A percentile compares a stretch with the other conserved stretches of the same genome.
Conservation (phyloP, 1,140 invertebrate species). For the Muscidifurax raptorellus region DNA sequence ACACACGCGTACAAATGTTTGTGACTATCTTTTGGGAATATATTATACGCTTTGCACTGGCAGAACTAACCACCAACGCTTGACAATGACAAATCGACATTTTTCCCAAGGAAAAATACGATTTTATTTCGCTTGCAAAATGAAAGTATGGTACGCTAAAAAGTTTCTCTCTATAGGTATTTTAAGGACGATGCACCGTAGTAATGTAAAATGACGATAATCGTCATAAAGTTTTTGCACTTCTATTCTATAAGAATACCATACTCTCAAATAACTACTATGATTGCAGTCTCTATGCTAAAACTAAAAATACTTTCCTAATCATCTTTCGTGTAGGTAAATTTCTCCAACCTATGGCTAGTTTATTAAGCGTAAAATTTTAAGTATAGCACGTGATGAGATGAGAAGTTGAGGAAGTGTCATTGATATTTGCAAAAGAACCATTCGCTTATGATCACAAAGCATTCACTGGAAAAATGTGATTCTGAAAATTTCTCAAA, state of each 20-base stretch:
- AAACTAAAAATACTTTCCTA: not conserved
- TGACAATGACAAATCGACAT: slow-evolving; percentile 28
- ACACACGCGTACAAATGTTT: not conserved
- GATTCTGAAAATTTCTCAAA: not conserved
- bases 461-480: not conserved
- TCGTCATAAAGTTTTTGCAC: not conserved
- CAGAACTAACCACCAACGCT: slow-evolving; percentile 31
- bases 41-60: slow-evolving; percentile 27
- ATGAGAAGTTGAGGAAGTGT: not conserved
- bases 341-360: not conserved
- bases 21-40: not conserved
- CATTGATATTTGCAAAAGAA: not conserved
- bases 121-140: slow-evolving; percentile 28
- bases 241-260: not conserved
- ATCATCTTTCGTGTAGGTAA: not conserved
- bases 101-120: slow-evolving; percentile 22
- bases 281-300: not conserved
- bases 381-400: not conserved
- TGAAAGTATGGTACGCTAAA: not conserved
- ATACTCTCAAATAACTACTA: slow-evolving; percentile 18
- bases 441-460: not conserved
- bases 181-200: not conserved
- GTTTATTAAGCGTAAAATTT: not conserved
- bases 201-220: not conserved
- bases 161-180: not conserved